A percentile compares a stretch with the other conserved stretches of the same genome.
These are phyloP conservation scores for Tetrax tetrax DNA, from an alignment of 2,113 vertebrate genomes.

Conservation along the genomic window DNA sequence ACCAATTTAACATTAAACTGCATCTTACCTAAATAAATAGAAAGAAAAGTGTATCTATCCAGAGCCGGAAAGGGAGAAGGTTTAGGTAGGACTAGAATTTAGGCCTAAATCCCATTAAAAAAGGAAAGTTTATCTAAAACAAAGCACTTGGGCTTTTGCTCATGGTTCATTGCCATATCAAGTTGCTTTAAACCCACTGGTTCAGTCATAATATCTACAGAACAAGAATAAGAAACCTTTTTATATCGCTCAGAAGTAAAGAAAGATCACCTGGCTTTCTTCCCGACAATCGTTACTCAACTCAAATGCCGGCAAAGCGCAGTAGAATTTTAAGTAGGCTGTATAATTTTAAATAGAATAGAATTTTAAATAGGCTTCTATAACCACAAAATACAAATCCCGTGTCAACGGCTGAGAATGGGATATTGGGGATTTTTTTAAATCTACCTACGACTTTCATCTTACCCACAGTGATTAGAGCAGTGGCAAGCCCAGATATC, in stretches of 20 bases:
- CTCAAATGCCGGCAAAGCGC: not conserved
- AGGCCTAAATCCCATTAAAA: not conserved
- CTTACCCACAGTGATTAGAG: not conserved
- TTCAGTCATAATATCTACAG: not conserved
- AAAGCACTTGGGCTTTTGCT: not conserved
- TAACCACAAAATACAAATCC: not conserved
- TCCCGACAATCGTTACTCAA: not conserved
- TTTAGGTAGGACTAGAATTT: not conserved
- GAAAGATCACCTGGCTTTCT: not conserved
- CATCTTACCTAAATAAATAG: too few species aligned
- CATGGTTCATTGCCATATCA: not conserved
- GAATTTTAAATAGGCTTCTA: not conserved
- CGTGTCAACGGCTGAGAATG: fast-evolving
- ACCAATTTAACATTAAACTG: not conserved
- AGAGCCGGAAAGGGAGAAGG: not conserved
- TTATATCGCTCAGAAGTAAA: not conserved
- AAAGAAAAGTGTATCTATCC: not conserved
- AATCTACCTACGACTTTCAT: not conserved
- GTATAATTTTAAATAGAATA: not conserved
- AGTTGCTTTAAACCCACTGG: not conserved
- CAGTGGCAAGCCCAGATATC: not conserved
- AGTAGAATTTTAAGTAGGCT: not conserved
- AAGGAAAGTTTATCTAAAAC: not conserved
- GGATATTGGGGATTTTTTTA: not conserved
- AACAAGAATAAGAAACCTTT: not conserved